Evolutionary conservation across 92 coral and sea anemone genomes (phyloP).

Genomic region (Bergia puertoricense): DNA sequence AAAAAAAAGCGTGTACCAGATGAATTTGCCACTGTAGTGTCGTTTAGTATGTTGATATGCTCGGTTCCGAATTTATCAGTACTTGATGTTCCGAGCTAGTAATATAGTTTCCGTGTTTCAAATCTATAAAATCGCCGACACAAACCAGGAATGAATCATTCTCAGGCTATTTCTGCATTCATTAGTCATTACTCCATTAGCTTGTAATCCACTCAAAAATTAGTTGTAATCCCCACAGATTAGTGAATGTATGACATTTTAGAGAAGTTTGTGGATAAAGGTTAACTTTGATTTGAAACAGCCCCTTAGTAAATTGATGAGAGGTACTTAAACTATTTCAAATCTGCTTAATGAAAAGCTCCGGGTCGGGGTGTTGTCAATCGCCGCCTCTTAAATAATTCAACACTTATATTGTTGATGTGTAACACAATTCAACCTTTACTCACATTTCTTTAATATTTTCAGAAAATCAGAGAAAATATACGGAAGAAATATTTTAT

Average conservation of each 20-base stretch:
- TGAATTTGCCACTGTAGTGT: too few species aligned
- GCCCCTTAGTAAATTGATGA: not conserved
- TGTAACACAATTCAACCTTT: too few species aligned
- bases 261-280: not conserved
- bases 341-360: too few species aligned
- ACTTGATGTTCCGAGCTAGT: not conserved
- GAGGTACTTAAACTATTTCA: not conserved
- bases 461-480: too few species aligned
- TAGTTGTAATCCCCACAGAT: not conserved
- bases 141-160: not conserved
- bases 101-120: too few species aligned
- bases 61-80: not conserved
- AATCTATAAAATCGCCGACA: not conserved
- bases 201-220: not conserved
- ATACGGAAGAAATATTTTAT: too few species aligned
- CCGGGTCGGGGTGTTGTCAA: too few species aligned
- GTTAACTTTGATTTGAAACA: not conserved
- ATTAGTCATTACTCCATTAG: not conserved
- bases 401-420: too few species aligned
- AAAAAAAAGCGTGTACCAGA: too few species aligned
- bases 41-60: not conserved
- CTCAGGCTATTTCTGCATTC: not conserved
- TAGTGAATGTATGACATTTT: not conserved
- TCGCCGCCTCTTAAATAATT: too few species aligned
- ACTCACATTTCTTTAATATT: too few species aligned